Evolutionary conservation across 35 echinoderm and acorn worm species (phyloP), one percentile per base, ranked within the genome.

Genomic region (Strongylocentrotus purpuratus): DNA sequence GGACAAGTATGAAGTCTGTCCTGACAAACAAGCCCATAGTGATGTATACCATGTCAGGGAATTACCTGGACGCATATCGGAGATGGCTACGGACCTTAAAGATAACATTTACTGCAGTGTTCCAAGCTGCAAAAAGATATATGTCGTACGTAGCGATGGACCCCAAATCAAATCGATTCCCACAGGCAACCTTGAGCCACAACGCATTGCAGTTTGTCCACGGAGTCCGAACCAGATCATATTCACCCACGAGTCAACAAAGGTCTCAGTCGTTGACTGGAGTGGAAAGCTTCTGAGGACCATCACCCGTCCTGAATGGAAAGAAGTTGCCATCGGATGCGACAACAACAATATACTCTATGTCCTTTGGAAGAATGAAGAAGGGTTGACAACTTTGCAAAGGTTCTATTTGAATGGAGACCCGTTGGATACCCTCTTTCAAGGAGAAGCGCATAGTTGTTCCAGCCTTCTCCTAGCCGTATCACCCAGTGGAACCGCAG

Each of bases 81-180:
- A 78, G 25, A 78, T 78, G 22, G 65, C 65, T n/a, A 78, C 65
- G 7, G 65, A 78, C 25, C 65, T 78, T n/a, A 78, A 78, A 78
- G 65, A 78, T n/a, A 78, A 78, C 65, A 78, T 78, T 78, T 78
- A 28, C 65, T 78, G 65, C 65, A 78, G 65, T 78, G 65, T 78
- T 28, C 65, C 65, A 78, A 78, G 65, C 28, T 78, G 25, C 65
- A 22, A 28, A 22, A 4, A 78, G 5, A 78, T 78, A 78, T 78
- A 8, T n/a, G 22, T 78, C 7, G 22, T 78, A 28, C 65, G 65
- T 28, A 5, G 5, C 65, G 65, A 78, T 28, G 65, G 65, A 78
- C 65, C 22, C 22, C 0, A 78, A 28, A 6, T 28, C 20, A 78
- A n/a, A n/a, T 22, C 65, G 65, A 78, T 78, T 78, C 65, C 65